These are phyloP conservation scores for Champsocephalus gunnari DNA, from an alignment of 2,797 vertebrate genomes.

Conservation along the genomic window DNA sequence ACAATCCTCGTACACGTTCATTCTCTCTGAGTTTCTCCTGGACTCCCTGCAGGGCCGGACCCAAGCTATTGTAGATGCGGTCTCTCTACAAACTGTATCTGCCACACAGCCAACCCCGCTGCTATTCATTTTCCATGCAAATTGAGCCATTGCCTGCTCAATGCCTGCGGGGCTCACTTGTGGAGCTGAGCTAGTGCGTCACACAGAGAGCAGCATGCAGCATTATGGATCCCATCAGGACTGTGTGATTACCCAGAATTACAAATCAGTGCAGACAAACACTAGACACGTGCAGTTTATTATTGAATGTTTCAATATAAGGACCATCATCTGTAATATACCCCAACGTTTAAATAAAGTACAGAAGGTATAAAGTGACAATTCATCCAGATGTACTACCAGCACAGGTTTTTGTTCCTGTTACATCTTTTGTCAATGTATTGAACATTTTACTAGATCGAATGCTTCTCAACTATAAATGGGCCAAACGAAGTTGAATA, in stretches of 20 bases:
- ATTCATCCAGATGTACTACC: not conserved
- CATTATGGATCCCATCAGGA: slow-evolving; percentile 8
- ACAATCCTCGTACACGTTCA: slow-evolving; percentile 24
- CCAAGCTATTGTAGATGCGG: slow-evolving; percentile 17
- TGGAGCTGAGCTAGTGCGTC: not conserved
- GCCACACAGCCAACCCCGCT: slow-evolving; percentile 12
- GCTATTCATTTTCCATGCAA: slow-evolving; percentile 18
- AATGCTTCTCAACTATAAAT: not conserved
- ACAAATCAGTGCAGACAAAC: too few species aligned
- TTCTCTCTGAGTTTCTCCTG: slow-evolving; percentile 36
- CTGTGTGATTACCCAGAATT: slow-evolving; percentile 9
- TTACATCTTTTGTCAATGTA: not conserved
- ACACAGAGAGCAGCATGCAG: not conserved
- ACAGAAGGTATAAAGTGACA: not conserved
- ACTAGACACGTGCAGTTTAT: too few species aligned
- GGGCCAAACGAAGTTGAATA: not conserved
- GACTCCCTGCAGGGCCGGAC: slow-evolving; percentile 34
- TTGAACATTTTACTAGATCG: not conserved
- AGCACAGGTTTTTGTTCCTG: too few species aligned
- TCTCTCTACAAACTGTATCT: slow-evolving; percentile 1
- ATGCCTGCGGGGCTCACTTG: not conserved
- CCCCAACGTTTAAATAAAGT: not conserved
- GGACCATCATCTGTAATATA: not conserved
- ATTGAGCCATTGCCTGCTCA: not conserved
- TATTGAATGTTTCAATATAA: too few species aligned